Base-by-base conservation (phyloP, 2,113 vertebrate species). In the Xiphophorus couchianus region DNA sequence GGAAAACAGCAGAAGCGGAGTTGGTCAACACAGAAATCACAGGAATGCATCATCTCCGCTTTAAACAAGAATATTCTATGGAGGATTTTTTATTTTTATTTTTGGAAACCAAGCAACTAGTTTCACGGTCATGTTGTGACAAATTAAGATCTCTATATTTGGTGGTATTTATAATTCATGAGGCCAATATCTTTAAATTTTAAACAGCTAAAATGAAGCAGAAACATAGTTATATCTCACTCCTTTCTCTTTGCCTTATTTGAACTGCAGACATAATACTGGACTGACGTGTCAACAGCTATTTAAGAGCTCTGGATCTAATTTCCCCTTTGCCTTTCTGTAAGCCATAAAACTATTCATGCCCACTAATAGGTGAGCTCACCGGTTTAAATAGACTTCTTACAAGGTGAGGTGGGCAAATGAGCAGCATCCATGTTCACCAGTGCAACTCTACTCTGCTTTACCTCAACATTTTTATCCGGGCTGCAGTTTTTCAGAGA, bases 1-100 rank as follows among this genome's bases (percentile, higher is more conserved):
- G 31, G 30, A 62, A 74, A 74, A 71, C 7, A 28, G 12, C n/a
- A 66, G 48, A 60, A 66, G 67, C 2, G n/a, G 8, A 69, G 42
- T 5, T 69, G 8, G 51, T 17, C 61, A 70, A 69, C 35, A 71
- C 60, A 33, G 48, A 39, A 33, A 42, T 39, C 42, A 44, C 60
- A 72, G 13, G 65, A 64, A 29, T 37, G 25, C 35, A 54, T 74
- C 25, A 69, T 28, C 35, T 48, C 17, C 35, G 51, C 64, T 66
- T 61, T 75, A 1, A 42, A 42, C 39, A 14, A 15, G 39, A 42
- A 42, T 14, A 42, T 13, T 42, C 39, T 3, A 13, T 14, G 13
- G 13, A 42, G 39, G 12, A 14, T 15, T 42, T 42, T 42, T 42
- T 39, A 3, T 14, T 35, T 0, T 12, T 37, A 0, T 12, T 11